Evolutionary conservation across 2,797 vertebrate genomes (phyloP).

Genomic region (Myoxocephalus aenaeus): DNA sequence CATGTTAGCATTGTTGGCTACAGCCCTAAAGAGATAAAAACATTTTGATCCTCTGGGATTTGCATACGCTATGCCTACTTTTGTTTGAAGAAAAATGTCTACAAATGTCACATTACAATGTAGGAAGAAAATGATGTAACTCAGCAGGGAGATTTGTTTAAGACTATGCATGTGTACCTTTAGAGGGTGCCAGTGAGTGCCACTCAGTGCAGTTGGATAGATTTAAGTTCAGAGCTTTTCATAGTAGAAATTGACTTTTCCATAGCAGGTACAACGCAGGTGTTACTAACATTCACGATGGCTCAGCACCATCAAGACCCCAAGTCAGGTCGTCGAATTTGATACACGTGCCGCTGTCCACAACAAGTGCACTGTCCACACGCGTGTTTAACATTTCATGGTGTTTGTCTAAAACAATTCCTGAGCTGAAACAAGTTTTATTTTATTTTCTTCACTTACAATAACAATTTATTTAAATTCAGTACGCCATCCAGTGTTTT

Average conservation of each 20-base stretch:
- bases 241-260: neutral
- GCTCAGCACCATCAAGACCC: neutral
- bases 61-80: neutral
- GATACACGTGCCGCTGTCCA: too few relatives aligned
- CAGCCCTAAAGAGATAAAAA: neutral
- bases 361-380: neutral
- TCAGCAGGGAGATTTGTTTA: neutral
- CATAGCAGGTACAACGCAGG: neutral
- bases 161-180: neutral
- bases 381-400: neutral
- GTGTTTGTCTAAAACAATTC: neutral
- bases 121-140: neutral
- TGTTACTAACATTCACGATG: neutral
- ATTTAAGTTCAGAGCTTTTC: neutral
- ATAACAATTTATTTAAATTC: neutral
- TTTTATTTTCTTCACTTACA: neutral
- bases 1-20: neutral
- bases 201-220: neutral
- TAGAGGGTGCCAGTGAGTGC: neutral
- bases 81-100: constrained; percentile 7
- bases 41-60: neutral
- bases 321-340: neutral
- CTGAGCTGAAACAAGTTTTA: neutral
- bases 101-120: neutral
- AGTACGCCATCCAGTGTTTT: neutral